phyloP scores from a whole-genome alignment of 2,113 vertebrate genomes.

The Prunella himalayana region DNA sequence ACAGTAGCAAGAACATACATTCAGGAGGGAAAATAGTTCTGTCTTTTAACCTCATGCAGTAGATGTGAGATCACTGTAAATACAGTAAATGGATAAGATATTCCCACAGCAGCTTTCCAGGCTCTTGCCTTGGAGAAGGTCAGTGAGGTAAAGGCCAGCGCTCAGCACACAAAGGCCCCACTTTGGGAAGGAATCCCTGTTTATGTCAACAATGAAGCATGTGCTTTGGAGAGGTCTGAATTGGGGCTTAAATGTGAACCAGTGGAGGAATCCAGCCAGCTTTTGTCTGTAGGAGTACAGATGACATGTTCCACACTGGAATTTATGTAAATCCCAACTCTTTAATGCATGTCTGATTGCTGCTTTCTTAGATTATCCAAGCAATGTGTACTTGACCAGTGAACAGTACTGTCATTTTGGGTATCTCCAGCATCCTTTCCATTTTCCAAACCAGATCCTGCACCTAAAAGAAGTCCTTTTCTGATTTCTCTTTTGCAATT shows the following conservation, averaged over 20 bases:
- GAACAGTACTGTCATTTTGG: neutral
- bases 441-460: neutral
- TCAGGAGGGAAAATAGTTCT: neutral
- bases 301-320: neutral
- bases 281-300: neutral
- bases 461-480: neutral
- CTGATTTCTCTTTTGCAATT: neutral
- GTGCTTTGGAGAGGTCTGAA: conserved; percentile 41
- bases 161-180: neutral
- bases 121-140: neutral
- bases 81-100: neutral
- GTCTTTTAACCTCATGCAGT: neutral
- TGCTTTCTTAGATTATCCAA: neutral
- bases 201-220: conserved; percentile 30
- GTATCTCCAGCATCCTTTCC: neutral
- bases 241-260: conserved; percentile 8
- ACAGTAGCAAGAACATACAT: neutral
- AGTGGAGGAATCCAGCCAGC: neutral
- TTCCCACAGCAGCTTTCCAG: conserved; percentile 15
- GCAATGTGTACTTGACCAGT: neutral
- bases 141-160: neutral
- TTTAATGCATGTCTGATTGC: neutral
- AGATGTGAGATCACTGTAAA: neutral
- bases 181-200: conserved; percentile 35
- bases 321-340: neutral